These are phyloP conservation scores for Pachyseris speciosa DNA, from an alignment of 64 coral and sea anemone species.

Conservation along the genomic window DNA sequence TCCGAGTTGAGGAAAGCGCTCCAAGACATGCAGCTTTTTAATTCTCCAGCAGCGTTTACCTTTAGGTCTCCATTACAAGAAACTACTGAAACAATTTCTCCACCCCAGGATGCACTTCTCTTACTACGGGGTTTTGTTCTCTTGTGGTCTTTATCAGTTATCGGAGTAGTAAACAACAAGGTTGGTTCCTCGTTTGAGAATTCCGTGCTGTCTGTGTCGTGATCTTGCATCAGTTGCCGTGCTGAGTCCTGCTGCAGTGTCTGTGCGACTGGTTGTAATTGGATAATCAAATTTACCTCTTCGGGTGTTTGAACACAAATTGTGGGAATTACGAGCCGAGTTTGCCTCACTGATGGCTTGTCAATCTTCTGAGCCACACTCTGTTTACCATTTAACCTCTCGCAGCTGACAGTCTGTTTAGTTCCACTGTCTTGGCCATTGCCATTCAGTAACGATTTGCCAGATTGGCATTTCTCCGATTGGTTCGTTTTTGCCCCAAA, in stretches of 20 bases:
- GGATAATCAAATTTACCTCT: neutral
- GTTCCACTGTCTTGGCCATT: neutral
- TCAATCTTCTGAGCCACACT: neutral
- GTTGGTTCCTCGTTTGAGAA: neutral
- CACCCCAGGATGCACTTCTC: slow-evolving; percentile 23
- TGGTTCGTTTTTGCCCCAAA: slow-evolving; percentile 4
- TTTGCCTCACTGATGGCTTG: neutral
- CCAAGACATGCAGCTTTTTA: slow-evolving; percentile 14
- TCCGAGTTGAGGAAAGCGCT: neutral
- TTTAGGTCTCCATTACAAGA: neutral
- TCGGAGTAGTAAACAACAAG: neutral
- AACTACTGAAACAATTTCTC: neutral
- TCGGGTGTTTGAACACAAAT: slow-evolving; percentile 31
- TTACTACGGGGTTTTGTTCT: neutral
- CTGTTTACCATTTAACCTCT: neutral
- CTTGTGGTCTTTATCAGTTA: neutral
- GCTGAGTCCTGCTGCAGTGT: neutral
- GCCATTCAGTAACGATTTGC: neutral
- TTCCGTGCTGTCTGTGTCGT: neutral
- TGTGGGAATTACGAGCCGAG: neutral
- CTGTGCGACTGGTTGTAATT: neutral
- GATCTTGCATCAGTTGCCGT: neutral
- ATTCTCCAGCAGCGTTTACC: neutral
- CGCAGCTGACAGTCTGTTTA: neutral
- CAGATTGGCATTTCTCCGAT: neutral